phyloP scores from a whole-genome alignment of 2,888 invertebrate genomes.

The Philereme transversata region DNA sequence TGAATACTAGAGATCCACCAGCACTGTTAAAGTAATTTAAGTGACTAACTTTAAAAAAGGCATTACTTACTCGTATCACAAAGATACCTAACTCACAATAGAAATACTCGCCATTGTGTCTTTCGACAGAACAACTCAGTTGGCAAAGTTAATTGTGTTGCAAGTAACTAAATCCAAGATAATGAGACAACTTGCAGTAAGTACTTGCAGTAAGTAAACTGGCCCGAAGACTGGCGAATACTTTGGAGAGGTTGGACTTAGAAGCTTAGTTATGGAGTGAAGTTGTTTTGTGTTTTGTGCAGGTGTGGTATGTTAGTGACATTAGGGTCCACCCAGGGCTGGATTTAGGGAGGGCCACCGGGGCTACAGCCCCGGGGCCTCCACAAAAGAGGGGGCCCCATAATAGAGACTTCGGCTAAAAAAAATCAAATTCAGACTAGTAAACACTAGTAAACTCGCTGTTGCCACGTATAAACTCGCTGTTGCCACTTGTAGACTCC shows the following conservation, averaged over 20 bases:
- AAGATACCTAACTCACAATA: constrained; percentile 27
- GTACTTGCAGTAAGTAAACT: constrained; percentile 22
- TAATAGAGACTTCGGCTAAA: too few relatives aligned
- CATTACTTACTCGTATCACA: constrained; percentile 16
- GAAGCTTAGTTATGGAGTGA: constrained; percentile 15
- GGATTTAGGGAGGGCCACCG: too few relatives aligned
- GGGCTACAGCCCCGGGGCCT: too few relatives aligned
- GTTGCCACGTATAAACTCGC: too few relatives aligned
- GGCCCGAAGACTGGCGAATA: constrained; percentile 32
- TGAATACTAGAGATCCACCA: too few relatives aligned
- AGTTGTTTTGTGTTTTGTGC: constrained; percentile 1
- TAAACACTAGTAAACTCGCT: too few relatives aligned
- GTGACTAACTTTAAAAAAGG: constrained; percentile 14
- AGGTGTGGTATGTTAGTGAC: background rate
- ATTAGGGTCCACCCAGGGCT: background rate
- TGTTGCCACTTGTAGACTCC: too few relatives aligned
- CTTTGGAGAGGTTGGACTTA: constrained; percentile 18
- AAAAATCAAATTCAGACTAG: too few relatives aligned
- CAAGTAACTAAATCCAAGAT: constrained; percentile 55
- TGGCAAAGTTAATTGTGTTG: constrained; percentile 54
- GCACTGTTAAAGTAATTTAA: background rate
- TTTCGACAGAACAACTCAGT: constrained; percentile 37
- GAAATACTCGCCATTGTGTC: constrained; percentile 28
- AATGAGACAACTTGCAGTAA: constrained; percentile 58
- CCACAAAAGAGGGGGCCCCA: too few relatives aligned